Evolutionary conservation across 2,113 vertebrate genomes (phyloP).

Genomic region (Todiramphus saurophagus): DNA sequence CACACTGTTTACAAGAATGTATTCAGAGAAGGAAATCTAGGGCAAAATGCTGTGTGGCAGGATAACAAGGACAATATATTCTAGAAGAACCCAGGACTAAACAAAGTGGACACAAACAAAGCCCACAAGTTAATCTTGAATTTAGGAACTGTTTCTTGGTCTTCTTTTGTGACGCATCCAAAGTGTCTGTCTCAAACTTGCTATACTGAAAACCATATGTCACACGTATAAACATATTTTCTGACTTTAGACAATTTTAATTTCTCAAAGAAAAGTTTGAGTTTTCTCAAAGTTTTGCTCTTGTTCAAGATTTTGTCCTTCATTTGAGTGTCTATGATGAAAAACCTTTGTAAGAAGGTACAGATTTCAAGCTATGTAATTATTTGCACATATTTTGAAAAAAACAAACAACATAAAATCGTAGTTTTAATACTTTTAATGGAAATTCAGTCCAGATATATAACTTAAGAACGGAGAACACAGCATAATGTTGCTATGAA

Average conservation of each 20-base stretch:
- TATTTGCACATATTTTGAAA: neutral
- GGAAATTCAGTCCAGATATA: neutral
- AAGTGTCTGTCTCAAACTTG: neutral
- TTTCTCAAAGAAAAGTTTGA: neutral
- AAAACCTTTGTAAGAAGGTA: neutral
- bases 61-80: neutral
- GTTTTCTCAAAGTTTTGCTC: neutral
- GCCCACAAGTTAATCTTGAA: neutral
- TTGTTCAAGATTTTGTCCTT: neutral
- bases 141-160: neutral
- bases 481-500: neutral
- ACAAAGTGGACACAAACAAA: neutral
- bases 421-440: neutral
- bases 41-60: neutral
- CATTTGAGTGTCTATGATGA: neutral
- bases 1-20: neutral
- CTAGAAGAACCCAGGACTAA: neutral
- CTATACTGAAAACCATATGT: neutral
- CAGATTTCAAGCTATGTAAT: neutral
- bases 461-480: neutral
- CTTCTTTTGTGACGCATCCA: neutral
- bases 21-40: neutral
- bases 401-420: neutral
- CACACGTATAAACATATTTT: fast-evolving
- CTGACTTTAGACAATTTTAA: neutral